Base-by-base conservation (phyloP, 2,113 vertebrate genomes). In the Silurus asotus region DNA sequence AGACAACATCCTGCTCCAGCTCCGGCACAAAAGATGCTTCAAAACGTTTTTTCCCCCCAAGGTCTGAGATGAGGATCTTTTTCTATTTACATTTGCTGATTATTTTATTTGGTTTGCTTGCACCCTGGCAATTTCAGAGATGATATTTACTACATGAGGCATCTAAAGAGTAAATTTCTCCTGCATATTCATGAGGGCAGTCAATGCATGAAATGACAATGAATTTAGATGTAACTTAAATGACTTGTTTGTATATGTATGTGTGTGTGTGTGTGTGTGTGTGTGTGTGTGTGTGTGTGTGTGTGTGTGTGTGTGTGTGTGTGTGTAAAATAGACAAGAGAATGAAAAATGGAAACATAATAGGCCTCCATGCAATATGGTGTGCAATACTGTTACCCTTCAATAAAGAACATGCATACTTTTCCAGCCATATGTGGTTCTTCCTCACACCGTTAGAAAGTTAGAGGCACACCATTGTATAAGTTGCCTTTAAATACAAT, bases 171-270 rank as follows among this genome's bases (percentile, higher is more conserved):
- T 65, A 61, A 81, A 86, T 88, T 58, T 72, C 87, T 90, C 77
- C 86, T 92, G 65, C 87, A 90, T 91, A 89, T 92, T 90, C 72
- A 92, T 88, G 89, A 83, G 80, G 25, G 89, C 87, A 19, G 75
- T 83, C 74, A 78, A 87, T 85, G 79, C 64, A 77, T 49, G 62
- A 89, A 84, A 87, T 81, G 84, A 58, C 28, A 69, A 78, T 82
- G 56, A 82, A 87, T 89, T 87, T 74, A 78, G 86, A 75, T 77
- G 49, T 48, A 65, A 75, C 61, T 20, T 80, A 59, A 85, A 88
- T 88, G 65, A 55, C 70, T 75, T 74, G 81, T 77, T 75, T 81
- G 81, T 67, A n/a, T 48, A 45, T 53, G 51, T 61, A 51, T 67
- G 55, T 69, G 59, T 65, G 37, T 62, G 58, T 61, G 23, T 59